Evolutionary conservation across 1,140 invertebrate species (phyloP).

Genomic region (Gyrodactylus salaris): DNA sequence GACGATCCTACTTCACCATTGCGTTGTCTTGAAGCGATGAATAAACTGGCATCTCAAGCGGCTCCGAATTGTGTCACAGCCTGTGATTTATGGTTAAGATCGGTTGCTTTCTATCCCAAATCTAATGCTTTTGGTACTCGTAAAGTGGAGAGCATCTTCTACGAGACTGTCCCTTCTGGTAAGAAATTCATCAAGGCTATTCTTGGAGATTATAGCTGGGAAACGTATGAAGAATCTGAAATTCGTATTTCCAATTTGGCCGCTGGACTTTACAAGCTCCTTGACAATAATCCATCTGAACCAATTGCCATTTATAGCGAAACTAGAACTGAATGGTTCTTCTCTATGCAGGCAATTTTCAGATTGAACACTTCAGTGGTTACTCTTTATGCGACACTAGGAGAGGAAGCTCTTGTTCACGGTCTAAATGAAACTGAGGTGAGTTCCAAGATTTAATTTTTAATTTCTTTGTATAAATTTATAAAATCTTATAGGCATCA

Average conservation of each 20-base stretch:
- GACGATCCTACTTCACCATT: conserved; percentile 12
- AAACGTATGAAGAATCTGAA: conserved; percentile 43
- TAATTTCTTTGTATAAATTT: not conserved
- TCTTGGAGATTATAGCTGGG: conserved; percentile 46
- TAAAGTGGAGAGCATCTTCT: conserved; percentile 31
- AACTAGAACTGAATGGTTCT: conserved; percentile 79
- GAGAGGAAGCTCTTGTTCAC: conserved; percentile 69
- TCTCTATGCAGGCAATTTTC: conserved; percentile 62
- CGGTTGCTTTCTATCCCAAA: conserved; percentile 26
- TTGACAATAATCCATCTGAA: conserved; percentile 30
- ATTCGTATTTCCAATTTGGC: conserved; percentile 36
- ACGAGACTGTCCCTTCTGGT: not conserved
- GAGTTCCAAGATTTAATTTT: conserved; percentile 31
- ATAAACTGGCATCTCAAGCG: conserved; percentile 12
- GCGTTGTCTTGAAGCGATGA: conserved; percentile 12
- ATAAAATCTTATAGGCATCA: not conserved
- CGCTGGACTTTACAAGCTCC: conserved; percentile 16
- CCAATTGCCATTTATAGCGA: conserved; percentile 64
- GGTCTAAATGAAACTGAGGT: conserved; percentile 84
- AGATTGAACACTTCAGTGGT: conserved; percentile 67
- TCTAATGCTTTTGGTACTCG: conserved; percentile 53
- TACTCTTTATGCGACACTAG: conserved; percentile 76
- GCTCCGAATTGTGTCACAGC: conserved; percentile 37
- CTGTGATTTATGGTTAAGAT: conserved; percentile 12
- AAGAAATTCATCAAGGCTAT: conserved; percentile 58